These are phyloP conservation scores for Sipha flava DNA, from an alignment of 1,140 invertebrate species.

Conservation along the genomic window DNA sequence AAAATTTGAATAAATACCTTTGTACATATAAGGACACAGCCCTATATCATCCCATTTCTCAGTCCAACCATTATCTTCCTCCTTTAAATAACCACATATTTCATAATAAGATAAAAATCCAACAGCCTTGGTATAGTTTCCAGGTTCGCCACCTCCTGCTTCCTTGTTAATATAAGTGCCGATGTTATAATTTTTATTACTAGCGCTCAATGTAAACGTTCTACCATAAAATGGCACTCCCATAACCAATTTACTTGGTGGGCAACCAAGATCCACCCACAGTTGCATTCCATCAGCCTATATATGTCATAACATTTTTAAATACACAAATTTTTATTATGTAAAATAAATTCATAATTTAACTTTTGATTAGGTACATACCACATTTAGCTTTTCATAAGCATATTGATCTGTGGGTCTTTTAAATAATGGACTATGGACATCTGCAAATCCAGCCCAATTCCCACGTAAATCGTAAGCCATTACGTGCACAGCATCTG, in stretches of 20 bases:
- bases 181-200: constrained; percentile 71
- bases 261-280: constrained; percentile 79
- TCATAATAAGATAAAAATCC: constrained; percentile 77
- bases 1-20: constrained; percentile 48
- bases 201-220: constrained; percentile 49
- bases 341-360: not conserved
- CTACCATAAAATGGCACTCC: constrained; percentile 51
- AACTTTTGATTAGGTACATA: constrained; percentile 48
- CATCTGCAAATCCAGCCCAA: constrained; percentile 82
- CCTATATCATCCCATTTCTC: constrained; percentile 72
- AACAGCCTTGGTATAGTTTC: constrained; percentile 72
- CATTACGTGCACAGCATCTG: constrained; percentile 82
- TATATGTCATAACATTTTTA: not conserved
- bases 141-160: constrained; percentile 72
- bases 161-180: constrained; percentile 63
- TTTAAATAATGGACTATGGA: constrained; percentile 74
- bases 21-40: constrained; percentile 74
- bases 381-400: constrained; percentile 79
- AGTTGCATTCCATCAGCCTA: constrained; percentile 74
- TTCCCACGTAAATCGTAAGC: constrained; percentile 84
- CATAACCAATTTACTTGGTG: constrained; percentile 76
- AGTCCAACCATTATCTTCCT: constrained; percentile 58
- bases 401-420: constrained; percentile 77
- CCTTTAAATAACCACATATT: constrained; percentile 34
- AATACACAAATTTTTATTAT: not conserved